Conservation (phyloP, 2,888 invertebrate genomes). For the Panopea generosa region DNA sequence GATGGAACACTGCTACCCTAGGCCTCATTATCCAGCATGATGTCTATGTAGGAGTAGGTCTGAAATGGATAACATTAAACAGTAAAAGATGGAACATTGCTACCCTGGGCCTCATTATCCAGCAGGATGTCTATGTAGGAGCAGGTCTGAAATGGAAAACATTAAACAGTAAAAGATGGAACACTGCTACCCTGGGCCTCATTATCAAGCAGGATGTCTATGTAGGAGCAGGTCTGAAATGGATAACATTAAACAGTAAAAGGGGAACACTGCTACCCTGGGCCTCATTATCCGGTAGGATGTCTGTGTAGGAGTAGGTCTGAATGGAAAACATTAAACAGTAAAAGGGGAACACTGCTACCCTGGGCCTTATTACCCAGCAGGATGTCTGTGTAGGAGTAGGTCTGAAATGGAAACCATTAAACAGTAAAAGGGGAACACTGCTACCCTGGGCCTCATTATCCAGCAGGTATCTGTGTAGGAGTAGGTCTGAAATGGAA, state of each 20-base stretch:
- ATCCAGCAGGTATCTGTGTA: slow-evolving; percentile 90
- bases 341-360: slow-evolving; percentile 91
- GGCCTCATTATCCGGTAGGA: slow-evolving; percentile 91
- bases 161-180: too few relatives aligned
- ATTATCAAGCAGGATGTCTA: slow-evolving; percentile 91
- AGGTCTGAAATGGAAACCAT: slow-evolving; percentile 79
- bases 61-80: too few relatives aligned
- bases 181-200: slow-evolving; percentile 91
- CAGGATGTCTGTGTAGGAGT: slow-evolving; percentile 88
- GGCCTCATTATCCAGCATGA: slow-evolving; percentile 91
- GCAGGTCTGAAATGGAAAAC: slow-evolving; percentile 80
- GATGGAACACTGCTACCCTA: slow-evolving; percentile 91
- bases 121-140: slow-evolving; percentile 89
- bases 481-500: slow-evolving; percentile 79
- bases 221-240: slow-evolving; percentile 82
- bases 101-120: slow-evolving; percentile 90
- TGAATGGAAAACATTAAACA: too few relatives aligned
- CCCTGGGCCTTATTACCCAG: slow-evolving; percentile 90
- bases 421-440: too few relatives aligned
- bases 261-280: slow-evolving; percentile 91
- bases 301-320: slow-evolving; percentile 87
- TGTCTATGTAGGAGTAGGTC: slow-evolving; percentile 87
- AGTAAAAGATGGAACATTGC: too few relatives aligned
- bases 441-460: slow-evolving; percentile 91
- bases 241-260: too few relatives aligned